Evolutionary conservation across 2,797 vertebrate species (phyloP), one percentile per base, ranked within the genome.

Genomic region (Choloepus didactylus): DNA sequence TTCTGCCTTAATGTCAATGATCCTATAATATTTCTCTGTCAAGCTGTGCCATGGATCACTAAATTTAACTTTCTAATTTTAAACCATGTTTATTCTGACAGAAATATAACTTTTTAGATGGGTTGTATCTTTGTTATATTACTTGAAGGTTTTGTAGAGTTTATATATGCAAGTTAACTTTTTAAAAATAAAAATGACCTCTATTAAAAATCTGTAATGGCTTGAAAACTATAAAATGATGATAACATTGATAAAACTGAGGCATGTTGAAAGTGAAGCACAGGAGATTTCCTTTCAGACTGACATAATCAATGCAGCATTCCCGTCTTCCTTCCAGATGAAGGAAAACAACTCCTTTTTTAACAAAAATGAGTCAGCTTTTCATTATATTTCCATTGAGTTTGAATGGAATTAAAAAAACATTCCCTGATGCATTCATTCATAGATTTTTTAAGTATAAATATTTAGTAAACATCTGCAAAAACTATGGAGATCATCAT

Each of bases 131-230:
- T n/a, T n/a, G n/a, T n/a, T n/a, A n/a, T n/a, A n/a, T n/a, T n/a
- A n/a, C n/a, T n/a, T n/a, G n/a, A n/a, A n/a, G n/a, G n/a, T n/a
- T n/a, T n/a, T n/a, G n/a, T n/a, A n/a, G n/a, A n/a, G n/a, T n/a
- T n/a, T n/a, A n/a, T n/a, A n/a, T n/a, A n/a, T n/a, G n/a, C n/a
- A n/a, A n/a, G n/a, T n/a, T n/a, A n/a, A n/a, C n/a, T n/a, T n/a
- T n/a, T n/a, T n/a, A 93, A 87, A 91, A 69, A 96, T 38, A 97
- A 98, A 98, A 97, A 72, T 95, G 97, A 98, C 98, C 98, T 98
- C 97, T 98, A 98, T 98, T 98, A 98, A 97, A 87, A 93, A 90
- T 96, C 98, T 96, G 88, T 98, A 98, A 96, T 98, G 98, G 97
- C 96, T 98, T 98, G 96, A 98, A 98, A 98, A 98, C 96, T 98